phyloP scores from a whole-genome alignment of 1,140 invertebrate species.

The Conopomorpha cramerella region DNA sequence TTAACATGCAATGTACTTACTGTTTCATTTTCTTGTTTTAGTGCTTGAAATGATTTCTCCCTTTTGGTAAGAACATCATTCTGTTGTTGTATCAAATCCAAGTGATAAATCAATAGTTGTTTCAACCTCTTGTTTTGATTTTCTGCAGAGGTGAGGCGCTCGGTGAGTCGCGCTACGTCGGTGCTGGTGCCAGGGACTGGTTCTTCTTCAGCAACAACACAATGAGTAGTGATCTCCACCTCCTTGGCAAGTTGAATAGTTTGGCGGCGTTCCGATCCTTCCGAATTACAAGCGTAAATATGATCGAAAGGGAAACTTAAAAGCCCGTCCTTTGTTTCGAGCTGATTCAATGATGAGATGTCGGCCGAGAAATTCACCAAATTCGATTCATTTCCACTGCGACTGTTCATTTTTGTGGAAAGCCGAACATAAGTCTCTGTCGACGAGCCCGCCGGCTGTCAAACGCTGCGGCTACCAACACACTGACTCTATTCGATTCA shows the following conservation, averaged over 20 bases:
- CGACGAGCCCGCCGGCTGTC: slow-evolving; percentile 49
- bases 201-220: slow-evolving; percentile 23
- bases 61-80: slow-evolving; percentile 35
- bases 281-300: slow-evolving; percentile 43
- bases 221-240: slow-evolving; percentile 24
- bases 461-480: slow-evolving; percentile 30
- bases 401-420: slow-evolving; percentile 50
- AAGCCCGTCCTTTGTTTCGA: slow-evolving; percentile 39
- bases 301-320: slow-evolving; percentile 48
- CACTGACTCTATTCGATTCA: slow-evolving; percentile 30
- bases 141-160: slow-evolving; percentile 18
- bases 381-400: slow-evolving; percentile 48
- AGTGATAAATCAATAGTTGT: slow-evolving; percentile 32
- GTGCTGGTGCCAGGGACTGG: slow-evolving; percentile 8
- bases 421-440: slow-evolving; percentile 25
- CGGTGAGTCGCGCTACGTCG: slow-evolving; percentile 17
- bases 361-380: slow-evolving; percentile 45
- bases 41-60: slow-evolving; percentile 28
- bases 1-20: slow-evolving; percentile 37
- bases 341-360: slow-evolving; percentile 29
- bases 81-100: slow-evolving; percentile 44
- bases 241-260: slow-evolving; percentile 26
- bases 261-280: slow-evolving; percentile 22
- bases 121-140: slow-evolving; percentile 35
- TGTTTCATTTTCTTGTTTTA: slow-evolving; percentile 44